These are phyloP conservation scores for Isoperla grammatica DNA, from an alignment of 2,888 invertebrate genomes.

Conservation along the genomic window DNA sequence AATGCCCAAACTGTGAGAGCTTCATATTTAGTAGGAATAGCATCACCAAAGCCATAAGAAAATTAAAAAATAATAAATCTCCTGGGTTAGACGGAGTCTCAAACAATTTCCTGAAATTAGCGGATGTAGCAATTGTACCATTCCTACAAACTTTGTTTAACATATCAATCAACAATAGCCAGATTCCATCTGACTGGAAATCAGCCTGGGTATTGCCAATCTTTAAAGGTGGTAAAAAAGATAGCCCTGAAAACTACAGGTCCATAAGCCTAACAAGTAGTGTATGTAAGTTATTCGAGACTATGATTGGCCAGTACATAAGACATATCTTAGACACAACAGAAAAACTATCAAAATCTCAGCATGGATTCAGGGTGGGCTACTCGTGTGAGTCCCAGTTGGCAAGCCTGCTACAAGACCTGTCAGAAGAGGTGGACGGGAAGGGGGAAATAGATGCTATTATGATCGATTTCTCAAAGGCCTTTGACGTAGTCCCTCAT, in stretches of 20 bases:
- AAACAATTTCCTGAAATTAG: not conserved
- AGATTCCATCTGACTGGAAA: conserved; percentile 13
- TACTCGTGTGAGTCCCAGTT: conserved; percentile 1
- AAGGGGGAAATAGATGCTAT: not conserved
- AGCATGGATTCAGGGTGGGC: not conserved
- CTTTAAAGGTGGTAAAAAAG: conserved; percentile 6
- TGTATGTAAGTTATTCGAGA: not conserved
- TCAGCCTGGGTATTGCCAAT: conserved; percentile 3
- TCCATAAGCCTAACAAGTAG: conserved; percentile 4
- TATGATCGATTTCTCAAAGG: conserved; percentile 3
- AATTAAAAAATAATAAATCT: conserved; percentile 35
- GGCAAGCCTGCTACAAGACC: not conserved
- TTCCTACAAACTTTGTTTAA: not conserved
- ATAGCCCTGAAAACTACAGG: conserved; percentile 12
- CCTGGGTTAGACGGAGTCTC: not conserved
- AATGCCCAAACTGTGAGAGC: conserved; percentile 43
- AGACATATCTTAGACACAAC: not conserved
- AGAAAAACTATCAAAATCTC: not conserved
- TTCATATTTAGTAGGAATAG: conserved; percentile 36
- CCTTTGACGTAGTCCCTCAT: conserved; percentile 8
- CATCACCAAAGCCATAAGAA: conserved; percentile 37
- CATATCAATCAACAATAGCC: not conserved
- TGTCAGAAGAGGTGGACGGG: not conserved
- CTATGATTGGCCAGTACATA: not conserved
- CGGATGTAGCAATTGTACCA: not conserved